Evolutionary conservation across 2,888 invertebrate species (phyloP), one percentile per base, ranked within the genome.

Genomic region (Cyclophora albipunctata): DNA sequence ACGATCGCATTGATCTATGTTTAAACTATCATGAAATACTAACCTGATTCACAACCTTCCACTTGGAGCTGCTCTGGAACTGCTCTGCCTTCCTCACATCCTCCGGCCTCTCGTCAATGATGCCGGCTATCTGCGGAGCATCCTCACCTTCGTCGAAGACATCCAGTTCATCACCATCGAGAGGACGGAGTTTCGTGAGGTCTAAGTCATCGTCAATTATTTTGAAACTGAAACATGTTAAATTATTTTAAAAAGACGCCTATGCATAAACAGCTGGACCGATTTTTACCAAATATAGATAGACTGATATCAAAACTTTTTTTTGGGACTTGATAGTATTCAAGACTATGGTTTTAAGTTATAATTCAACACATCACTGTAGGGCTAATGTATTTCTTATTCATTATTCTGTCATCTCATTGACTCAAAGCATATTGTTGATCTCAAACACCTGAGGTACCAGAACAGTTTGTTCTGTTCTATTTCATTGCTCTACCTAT

Each of bases 191-290:
- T 49, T 91, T 90, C 2, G 91, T 90, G 3, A 93, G 62, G 59
- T 93, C 92, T 46, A 94, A 77, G 73, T 97, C 96, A 81, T 97
- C 96, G 71, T 97, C 97, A 52, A 97, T 94, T 54, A 98, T 94
- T 84, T 92, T 93, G 0, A 96, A 91, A 51, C 94, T 95, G 75
- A 34, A 87, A 50, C 43, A 45, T 34, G 34, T 46, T 42, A 7
- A 0, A 7, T 45, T 33, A n/a, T n/a, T 3, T 5, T 7, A 3
- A 3, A 2, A 7, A 42, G 7, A 7, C n/a, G 7, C 7, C 7
- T 42, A n/a, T 6, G 6, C 7, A 20, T 20, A 2, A 2, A 1
- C 2, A 20, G 20, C 20, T 20, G 20, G 20, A 20, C 20, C 2
- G 20, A 20, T 20, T 20, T 20, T 20, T 20, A 20, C 20, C 20